These are phyloP conservation scores for Apocheima hispidaria DNA, from an alignment of 2,888 invertebrate species.

Conservation along the genomic window DNA sequence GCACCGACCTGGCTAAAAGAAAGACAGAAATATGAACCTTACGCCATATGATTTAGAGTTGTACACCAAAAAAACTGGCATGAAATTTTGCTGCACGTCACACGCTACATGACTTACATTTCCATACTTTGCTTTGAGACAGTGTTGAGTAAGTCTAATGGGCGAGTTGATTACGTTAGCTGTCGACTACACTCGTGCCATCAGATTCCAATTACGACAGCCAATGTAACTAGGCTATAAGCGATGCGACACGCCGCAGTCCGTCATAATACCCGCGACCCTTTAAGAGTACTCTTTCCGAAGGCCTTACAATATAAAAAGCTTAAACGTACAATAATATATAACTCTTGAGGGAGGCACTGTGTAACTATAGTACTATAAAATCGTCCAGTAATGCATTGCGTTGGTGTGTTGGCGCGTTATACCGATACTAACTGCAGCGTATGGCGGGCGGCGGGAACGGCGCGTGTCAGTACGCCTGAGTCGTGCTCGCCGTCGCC, in stretches of 20 bases:
- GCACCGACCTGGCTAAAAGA: background rate
- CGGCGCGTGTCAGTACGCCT: conserved; percentile 81
- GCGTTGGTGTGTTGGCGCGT: conserved; percentile 48
- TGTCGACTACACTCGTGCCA: background rate
- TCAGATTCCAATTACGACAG: background rate
- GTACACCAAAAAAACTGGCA: background rate
- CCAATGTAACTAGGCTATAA: background rate
- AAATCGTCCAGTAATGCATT: conserved; percentile 57
- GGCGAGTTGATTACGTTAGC: background rate
- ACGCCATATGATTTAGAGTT: background rate
- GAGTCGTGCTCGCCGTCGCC: conserved; percentile 78
- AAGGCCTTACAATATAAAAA: conserved; percentile 56
- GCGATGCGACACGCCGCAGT: background rate
- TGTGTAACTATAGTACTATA: conserved; percentile 59
- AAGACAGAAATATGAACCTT: background rate
- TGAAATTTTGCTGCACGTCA: background rate
- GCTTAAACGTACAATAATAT: conserved; percentile 57
- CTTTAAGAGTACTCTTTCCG: conserved; percentile 32
- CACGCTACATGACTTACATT: background rate
- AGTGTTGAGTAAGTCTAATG: background rate
- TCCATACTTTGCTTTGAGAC: background rate
- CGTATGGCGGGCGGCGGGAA: conserved; percentile 68
- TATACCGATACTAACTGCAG: conserved; percentile 67
- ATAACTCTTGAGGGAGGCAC: conserved; percentile 63
- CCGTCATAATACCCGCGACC: background rate